Conservation (phyloP, 2,797 vertebrate genomes). For the Limnodromus scolopaceus region DNA sequence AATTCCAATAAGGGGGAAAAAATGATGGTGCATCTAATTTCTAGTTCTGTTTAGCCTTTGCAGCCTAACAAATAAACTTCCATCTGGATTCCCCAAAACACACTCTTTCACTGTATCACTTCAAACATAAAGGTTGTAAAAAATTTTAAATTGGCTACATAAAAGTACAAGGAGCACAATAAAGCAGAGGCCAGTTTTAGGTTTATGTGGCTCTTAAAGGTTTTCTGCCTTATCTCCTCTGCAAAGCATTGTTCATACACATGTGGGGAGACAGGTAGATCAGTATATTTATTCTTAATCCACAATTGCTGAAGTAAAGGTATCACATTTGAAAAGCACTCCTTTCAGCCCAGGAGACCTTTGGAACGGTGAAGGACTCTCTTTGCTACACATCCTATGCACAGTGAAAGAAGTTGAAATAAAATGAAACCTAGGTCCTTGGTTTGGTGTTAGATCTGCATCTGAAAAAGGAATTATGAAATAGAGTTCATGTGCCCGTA, state of each 20-base stretch:
- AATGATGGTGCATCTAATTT: background rate
- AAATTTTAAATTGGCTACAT: constrained; percentile 3
- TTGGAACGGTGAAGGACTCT: background rate
- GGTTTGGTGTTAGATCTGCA: background rate
- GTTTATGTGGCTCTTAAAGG: constrained; percentile 33
- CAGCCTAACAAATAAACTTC: background rate
- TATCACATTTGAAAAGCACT: background rate
- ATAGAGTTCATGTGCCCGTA: rapidly evolving
- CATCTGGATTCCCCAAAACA: background rate
- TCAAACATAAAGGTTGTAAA: background rate
- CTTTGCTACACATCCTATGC: background rate
- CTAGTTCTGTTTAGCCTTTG: constrained; percentile 29
- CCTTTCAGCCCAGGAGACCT: background rate
- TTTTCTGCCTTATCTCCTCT: constrained; percentile 5
- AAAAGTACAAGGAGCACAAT: constrained; percentile 36
- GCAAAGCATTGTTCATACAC: background rate
- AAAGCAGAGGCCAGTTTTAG: constrained; percentile 6
- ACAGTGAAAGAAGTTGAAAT: background rate
- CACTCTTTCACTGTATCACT: background rate
- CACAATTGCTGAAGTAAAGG: background rate
- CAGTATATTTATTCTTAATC: background rate
- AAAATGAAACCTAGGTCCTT: background rate
- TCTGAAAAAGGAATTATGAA: background rate
- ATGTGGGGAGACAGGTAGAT: background rate
- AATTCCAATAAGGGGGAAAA: background rate